phyloP scores from a whole-genome alignment of 2,113 vertebrate genomes.

The Camelus bactrianus region DNA sequence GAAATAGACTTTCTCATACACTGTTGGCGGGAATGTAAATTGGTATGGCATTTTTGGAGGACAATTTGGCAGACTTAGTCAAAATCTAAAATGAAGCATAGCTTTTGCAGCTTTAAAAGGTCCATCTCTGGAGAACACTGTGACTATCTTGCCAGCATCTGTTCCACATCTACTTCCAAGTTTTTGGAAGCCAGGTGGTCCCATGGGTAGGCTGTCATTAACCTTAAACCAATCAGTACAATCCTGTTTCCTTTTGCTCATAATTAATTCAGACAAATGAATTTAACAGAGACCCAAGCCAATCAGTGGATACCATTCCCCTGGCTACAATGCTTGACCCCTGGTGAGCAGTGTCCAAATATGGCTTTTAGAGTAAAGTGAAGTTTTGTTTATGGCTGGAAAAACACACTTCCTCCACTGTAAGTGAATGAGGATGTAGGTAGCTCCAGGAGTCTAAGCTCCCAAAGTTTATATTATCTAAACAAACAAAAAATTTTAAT shows the following conservation, averaged over 20 bases:
- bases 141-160: not conserved
- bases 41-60: not conserved
- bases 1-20: not conserved
- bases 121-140: not conserved
- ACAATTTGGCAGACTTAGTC: not conserved
- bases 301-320: not conserved
- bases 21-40: not conserved
- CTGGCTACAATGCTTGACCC: not conserved
- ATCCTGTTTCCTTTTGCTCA: not conserved
- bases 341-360: not conserved
- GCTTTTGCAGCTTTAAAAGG: not conserved
- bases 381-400: not conserved
- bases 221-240: not conserved
- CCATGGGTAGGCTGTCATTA: not conserved
- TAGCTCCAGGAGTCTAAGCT: not conserved
- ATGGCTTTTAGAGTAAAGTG: not conserved
- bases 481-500: not conserved
- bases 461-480: not conserved
- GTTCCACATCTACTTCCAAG: not conserved
- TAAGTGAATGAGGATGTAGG: not conserved
- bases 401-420: not conserved
- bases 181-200: not conserved
- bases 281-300: not conserved
- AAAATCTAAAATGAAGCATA: not conserved
- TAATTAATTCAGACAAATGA: not conserved